These are phyloP conservation scores for Catostylus mosaicus DNA, from an alignment of 30 jellyfish, hydroid and myxozoan species.

Conservation along the genomic window DNA sequence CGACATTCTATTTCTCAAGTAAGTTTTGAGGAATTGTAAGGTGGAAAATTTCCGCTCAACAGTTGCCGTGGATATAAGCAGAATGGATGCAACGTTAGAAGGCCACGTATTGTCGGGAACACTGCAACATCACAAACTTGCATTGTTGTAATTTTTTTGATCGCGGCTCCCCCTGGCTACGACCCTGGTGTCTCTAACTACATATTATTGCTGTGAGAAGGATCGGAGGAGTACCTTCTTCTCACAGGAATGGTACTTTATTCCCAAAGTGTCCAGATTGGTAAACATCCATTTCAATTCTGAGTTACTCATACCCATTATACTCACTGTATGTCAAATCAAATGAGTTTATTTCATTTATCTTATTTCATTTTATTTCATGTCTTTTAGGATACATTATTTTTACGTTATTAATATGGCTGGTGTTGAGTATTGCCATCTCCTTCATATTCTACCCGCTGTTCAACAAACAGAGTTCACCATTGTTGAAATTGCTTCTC, in stretches of 20 bases:
- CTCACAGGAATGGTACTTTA: not conserved
- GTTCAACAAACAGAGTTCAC: slow-evolving; percentile 12
- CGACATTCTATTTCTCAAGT: too few species aligned
- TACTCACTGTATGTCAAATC: not conserved
- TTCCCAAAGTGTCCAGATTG: not conserved
- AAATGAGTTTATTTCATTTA: not conserved
- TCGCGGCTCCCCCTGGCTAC: too few species aligned
- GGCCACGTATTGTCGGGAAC: too few species aligned
- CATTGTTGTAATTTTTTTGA: too few species aligned
- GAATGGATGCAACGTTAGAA: too few species aligned
- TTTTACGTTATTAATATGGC: slow-evolving; percentile 14
- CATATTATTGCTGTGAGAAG: too few species aligned
- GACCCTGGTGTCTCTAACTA: too few species aligned
- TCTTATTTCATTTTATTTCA: not conserved
- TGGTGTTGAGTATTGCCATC: slow-evolving; percentile 8
- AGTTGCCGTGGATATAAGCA: too few species aligned
- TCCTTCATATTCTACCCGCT: slow-evolving; percentile 24
- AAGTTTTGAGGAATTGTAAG: too few species aligned
- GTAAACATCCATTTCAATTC: not conserved
- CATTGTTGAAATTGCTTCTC: not conserved
- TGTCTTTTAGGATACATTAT: slow-evolving; percentile 1
- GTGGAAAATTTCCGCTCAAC: too few species aligned
- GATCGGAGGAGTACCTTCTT: too few species aligned
- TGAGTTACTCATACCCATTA: not conserved
- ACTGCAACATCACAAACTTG: too few species aligned